These are phyloP conservation scores for Bubo scandiacus DNA, from an alignment of 2,113 vertebrate species.

Conservation along the genomic window DNA sequence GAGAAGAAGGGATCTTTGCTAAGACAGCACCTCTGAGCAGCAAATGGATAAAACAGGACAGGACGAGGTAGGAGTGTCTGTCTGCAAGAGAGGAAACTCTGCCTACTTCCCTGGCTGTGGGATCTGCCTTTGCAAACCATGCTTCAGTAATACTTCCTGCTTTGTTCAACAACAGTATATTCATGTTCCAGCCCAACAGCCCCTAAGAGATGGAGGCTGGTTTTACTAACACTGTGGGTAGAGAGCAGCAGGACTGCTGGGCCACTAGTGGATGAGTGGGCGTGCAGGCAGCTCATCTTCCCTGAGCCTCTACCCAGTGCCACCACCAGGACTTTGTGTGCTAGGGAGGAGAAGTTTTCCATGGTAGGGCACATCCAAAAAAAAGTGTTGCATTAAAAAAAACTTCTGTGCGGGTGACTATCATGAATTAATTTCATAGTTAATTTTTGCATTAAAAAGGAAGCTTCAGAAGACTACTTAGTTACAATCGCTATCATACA, in stretches of 20 bases:
- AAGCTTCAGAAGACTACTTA: not conserved
- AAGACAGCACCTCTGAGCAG: not conserved
- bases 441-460: not conserved
- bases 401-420: not conserved
- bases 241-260: not conserved
- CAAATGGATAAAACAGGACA: not conserved
- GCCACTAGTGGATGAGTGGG: not conserved
- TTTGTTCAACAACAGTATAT: not conserved
- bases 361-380: not conserved
- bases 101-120: not conserved
- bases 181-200: not conserved
- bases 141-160: not conserved
- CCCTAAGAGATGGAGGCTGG: not conserved
- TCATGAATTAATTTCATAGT: not conserved
- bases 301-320: not conserved
- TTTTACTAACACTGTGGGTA: not conserved
- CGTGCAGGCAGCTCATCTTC: not conserved
- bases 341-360: not conserved
- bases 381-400: not conserved
- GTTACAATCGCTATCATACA: not conserved
- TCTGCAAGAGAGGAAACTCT: not conserved
- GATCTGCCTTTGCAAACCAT: not conserved
- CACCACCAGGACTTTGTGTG: not conserved
- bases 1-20: not conserved
- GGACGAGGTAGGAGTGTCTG: not conserved